These are phyloP conservation scores for Sycobia sp. DNA, from an alignment of 1,140 invertebrate genomes.

Conservation along the genomic window DNA sequence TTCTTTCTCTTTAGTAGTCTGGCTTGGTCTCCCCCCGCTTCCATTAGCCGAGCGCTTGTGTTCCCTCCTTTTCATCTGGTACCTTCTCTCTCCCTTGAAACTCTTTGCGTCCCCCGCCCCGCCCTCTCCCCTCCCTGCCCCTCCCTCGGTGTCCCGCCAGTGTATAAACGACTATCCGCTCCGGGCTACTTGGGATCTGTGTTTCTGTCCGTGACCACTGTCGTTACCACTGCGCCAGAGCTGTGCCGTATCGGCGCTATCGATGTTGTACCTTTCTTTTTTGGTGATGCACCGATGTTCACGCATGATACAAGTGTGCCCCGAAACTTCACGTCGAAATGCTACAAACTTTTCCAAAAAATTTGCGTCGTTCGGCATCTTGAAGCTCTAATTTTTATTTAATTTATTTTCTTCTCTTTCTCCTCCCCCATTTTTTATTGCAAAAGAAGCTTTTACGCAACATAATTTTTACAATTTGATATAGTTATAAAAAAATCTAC, in stretches of 20 bases:
- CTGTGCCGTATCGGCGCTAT: too few species aligned
- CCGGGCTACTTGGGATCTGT: background rate
- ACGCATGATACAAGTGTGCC: background rate
- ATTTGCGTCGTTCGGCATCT: too few species aligned
- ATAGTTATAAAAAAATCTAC: too few species aligned
- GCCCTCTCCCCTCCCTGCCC: conserved; percentile 15
- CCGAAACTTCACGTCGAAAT: too few species aligned
- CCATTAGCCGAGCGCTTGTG: conserved; percentile 36
- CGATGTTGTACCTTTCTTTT: conserved; percentile 3
- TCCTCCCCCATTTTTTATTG: too few species aligned
- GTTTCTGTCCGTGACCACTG: background rate
- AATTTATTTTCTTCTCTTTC: too few species aligned
- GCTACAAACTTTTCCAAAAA: too few species aligned
- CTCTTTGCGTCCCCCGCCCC: conserved; percentile 30
- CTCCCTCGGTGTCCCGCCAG: conserved; percentile 24
- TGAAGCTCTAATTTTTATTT: too few species aligned
- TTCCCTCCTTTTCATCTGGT: conserved; percentile 42
- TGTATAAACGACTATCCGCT: conserved; percentile 22
- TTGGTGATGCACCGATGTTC: too few species aligned
- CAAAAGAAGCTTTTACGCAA: too few species aligned
- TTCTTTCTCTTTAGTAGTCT: background rate
- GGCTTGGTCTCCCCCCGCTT: conserved; percentile 35
- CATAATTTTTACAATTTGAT: too few species aligned
- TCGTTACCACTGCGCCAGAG: conserved; percentile 18
- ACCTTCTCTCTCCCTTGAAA: conserved; percentile 28